Evolutionary conservation across 2,888 invertebrate genomes (phyloP), one percentile per base, ranked within the genome.

Genomic region (Nymphalis urticae): DNA sequence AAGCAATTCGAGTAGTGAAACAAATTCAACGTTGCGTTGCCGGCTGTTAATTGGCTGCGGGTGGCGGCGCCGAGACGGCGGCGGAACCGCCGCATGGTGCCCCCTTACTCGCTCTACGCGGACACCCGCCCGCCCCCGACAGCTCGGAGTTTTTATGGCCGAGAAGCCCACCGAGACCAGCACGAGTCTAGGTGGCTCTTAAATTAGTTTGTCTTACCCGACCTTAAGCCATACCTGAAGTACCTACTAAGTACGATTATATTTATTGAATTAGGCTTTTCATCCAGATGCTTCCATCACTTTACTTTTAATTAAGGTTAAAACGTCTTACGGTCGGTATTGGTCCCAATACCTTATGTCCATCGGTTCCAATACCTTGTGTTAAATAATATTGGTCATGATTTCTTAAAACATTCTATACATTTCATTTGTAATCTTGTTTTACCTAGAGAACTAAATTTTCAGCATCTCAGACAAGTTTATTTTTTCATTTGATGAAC

Each of bases 51-150:
- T 92, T 92, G 92, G 90, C 90, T 92, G 91, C 92, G 91, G 92
- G 92, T 87, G 91, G 90, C 85, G 91, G 92, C 92, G 92, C 92
- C 92, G 91, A 92, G 92, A 92, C 91, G 90, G 89, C 90, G 90
- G 90, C 85, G 87, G 90, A 87, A 90, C 92, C 92, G 87, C 92
- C 89, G 92, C 92, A 92, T 90, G 90, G 89, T 84, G 80, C 87
- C 89, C 85, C 85, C 88, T 78, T 78, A 79, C 87, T 82, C 86
- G 81, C 81, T 79, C 87, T 83, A 82, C 80, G 78, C 79, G 76
- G 75, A 82, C 87, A 78, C 88, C 90, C 84, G 81, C 80, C 84
- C 85, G 79, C 86, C 85, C 85, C 79, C 85, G 74, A 79, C 84
- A 79, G 85, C 84, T 86, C 82, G 82, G 79, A 83, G 86, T 89